Base-by-base conservation (phyloP, 2,797 vertebrate species). In the Brotula barbata region DNA sequence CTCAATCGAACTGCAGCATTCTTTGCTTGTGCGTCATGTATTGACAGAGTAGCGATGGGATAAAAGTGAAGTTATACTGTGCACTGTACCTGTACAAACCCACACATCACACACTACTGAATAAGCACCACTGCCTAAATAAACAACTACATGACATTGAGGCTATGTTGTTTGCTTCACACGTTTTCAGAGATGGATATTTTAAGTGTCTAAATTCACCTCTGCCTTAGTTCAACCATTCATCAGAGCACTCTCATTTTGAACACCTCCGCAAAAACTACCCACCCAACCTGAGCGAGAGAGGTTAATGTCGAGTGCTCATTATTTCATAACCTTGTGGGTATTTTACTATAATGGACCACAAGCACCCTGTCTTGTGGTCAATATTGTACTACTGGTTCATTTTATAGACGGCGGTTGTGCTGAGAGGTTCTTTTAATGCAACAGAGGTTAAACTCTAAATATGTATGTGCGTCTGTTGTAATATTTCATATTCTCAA, bases 41-140 rank as follows among this genome's bases (percentile, higher is more conserved):
- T 75, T 68, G 25, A 65, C 67, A 11, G 16, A 65, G 40, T 25
- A 16, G 34, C 36, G 1, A 31, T 49, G 20, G 17, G 56, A 40
- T 53, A 31, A 51, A 50, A n/a, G 14, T 31, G 12, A 49, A 42
- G 22, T 34, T 16, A 20, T 10, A 20, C 34, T 36, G 34, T 36
- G 13, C 34, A 11, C 3, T 39, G 15, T 31, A 33, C 1, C 19
- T 16, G 5, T 23, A 49, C 16, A 42, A 31, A 58, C n/a, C 12
- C 45, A 50, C 45, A 41, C 48, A 55, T 7, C 42, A 46, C 21
- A 60, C 19, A 40, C 5, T 13, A 39, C n/a, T n/a, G n/a, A n/a
- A n/a, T n/a, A 44, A n/a, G 39, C 7, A 45, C 3, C 28, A 3
- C 14, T 37, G 13, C 33, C 49, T 51, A n/a, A 19, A 37, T 21